phyloP scores from a whole-genome alignment of 2,797 vertebrate species.

The Pelodytes ibericus region DNA sequence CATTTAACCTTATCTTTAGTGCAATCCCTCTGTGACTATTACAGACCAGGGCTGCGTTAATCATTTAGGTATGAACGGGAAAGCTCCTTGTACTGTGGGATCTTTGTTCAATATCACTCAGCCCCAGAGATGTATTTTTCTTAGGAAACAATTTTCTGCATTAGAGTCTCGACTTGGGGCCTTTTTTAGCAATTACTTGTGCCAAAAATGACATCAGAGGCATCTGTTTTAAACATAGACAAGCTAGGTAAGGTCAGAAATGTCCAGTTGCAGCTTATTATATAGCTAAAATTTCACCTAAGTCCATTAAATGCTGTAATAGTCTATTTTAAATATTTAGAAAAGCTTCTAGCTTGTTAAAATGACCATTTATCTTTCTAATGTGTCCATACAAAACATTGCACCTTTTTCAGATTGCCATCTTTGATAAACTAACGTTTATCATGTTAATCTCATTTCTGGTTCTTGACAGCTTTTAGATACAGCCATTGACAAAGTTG shows the following conservation, averaged over 20 bases:
- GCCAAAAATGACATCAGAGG: conserved; percentile 63
- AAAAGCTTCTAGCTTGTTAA: neutral
- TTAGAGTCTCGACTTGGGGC: conserved; percentile 49
- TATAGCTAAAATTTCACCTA: neutral
- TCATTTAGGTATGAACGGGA: conserved; percentile 23
- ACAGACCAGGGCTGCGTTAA: neutral
- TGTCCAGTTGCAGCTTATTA: conserved; percentile 45
- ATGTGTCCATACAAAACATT: too few relatives aligned
- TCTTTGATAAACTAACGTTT: too few relatives aligned
- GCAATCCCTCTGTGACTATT: neutral
- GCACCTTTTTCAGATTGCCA: too few relatives aligned
- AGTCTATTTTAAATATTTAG: neutral
- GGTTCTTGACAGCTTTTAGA: too few relatives aligned
- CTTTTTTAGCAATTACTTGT: conserved; percentile 42
- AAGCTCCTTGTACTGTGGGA: neutral
- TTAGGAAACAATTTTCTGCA: conserved; percentile 55
- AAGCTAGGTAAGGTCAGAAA: conserved; percentile 58
- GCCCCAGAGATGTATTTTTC: conserved; percentile 34
- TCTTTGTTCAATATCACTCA: conserved; percentile 31
- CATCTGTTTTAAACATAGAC: conserved; percentile 61
- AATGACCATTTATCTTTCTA: too few relatives aligned
- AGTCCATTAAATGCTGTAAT: neutral
- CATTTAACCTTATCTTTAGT: neutral
- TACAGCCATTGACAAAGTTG: too few relatives aligned
- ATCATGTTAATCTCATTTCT: too few relatives aligned